Conservation (phyloP, 2,113 vertebrate genomes). For the Rhadina sibilatrix region DNA sequence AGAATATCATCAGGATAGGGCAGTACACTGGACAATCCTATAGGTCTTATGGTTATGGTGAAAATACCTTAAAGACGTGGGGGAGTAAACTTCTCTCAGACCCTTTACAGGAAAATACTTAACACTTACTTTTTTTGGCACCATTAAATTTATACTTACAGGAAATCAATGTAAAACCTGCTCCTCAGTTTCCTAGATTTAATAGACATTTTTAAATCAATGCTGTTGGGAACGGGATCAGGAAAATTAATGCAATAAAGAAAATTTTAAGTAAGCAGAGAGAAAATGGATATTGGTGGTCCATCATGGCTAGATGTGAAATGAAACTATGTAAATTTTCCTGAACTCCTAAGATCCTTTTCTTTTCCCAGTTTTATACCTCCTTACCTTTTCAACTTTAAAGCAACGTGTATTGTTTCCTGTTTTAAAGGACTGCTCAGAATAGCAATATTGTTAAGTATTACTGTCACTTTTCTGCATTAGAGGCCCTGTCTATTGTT, state of each 20-base stretch:
- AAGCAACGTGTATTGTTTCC: background rate
- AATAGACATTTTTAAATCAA: background rate
- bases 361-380: background rate
- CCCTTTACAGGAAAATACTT: background rate
- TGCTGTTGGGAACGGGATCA: background rate
- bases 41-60: background rate
- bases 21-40: background rate
- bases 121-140: background rate
- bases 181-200: background rate
- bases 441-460: background rate
- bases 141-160: background rate
- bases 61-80: background rate
- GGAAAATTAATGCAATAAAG: background rate
- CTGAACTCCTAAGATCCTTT: background rate
- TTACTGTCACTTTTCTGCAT: background rate
- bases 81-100: background rate
- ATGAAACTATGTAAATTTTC: background rate
- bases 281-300: background rate
- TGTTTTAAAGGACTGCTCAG: background rate
- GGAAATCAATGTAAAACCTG: background rate
- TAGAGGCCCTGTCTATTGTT: background rate
- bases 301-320: background rate
- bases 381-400: background rate
- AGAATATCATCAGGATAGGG: background rate
- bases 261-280: background rate